Evolutionary conservation across 2,888 invertebrate genomes (phyloP).

Genomic region (Pseudanteris insignis): DNA sequence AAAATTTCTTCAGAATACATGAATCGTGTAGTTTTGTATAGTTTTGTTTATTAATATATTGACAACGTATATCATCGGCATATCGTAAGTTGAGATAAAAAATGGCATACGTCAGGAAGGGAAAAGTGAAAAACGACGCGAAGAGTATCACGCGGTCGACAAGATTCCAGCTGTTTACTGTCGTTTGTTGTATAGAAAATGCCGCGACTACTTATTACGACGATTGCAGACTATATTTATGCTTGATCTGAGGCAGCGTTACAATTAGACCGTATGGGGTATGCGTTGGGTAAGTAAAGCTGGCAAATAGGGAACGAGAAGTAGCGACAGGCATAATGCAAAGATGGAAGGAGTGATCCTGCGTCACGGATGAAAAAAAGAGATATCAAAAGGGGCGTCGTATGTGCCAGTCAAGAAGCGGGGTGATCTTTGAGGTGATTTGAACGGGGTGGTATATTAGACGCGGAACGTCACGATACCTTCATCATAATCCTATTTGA

Average conservation of each 20-base stretch:
- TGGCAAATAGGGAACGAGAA: constrained; percentile 12
- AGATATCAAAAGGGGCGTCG: constrained; percentile 43
- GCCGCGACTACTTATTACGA: constrained; percentile 52
- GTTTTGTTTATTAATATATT: too few species aligned
- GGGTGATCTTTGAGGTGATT: constrained; percentile 49
- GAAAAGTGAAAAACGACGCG: too few species aligned
- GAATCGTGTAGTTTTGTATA: too few species aligned
- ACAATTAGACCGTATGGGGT: constrained; percentile 50
- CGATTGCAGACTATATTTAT: constrained; percentile 58
- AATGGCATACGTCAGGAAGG: too few species aligned
- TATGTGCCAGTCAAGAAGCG: constrained; percentile 32
- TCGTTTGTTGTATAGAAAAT: constrained; percentile 18
- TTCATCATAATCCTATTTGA: constrained; percentile 58
- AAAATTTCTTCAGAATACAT: too few species aligned
- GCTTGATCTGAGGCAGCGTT: constrained; percentile 44
- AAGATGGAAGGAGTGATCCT: constrained; percentile 38
- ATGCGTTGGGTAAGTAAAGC: constrained; percentile 18
- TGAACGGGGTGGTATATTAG: constrained; percentile 61
- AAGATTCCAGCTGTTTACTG: too few species aligned
- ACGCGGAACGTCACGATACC: constrained; percentile 55
- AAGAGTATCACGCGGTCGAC: too few species aligned
- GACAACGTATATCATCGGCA: too few species aligned
- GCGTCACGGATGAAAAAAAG: constrained; percentile 15
- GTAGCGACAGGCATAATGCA: constrained; percentile 21
- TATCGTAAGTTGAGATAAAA: too few species aligned